Conservation (phyloP, 2,888 invertebrate genomes). For the Halocaridina rubra region DNA sequence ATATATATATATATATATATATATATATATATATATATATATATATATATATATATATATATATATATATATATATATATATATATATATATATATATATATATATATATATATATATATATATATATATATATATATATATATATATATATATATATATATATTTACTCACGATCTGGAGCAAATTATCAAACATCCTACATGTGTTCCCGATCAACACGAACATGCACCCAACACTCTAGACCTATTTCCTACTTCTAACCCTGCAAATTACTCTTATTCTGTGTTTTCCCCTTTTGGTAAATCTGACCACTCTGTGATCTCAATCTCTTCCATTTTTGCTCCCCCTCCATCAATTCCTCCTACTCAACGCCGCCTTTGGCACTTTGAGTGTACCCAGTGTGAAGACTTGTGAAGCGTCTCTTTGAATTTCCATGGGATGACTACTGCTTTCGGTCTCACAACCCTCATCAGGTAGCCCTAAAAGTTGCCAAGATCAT, state of each 20-base stretch:
- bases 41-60: conserved; percentile 22
- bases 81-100: background rate
- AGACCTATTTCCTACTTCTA: background rate
- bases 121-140: conserved; percentile 9
- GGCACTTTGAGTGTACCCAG: too few species aligned
- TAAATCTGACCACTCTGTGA: background rate
- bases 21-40: conserved; percentile 6
- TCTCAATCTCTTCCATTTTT: too few species aligned
- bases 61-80: conserved; percentile 3
- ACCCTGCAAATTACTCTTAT: background rate
- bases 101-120: conserved; percentile 9
- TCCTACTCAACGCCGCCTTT: too few species aligned
- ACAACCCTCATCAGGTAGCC: too few species aligned
- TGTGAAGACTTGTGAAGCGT: too few species aligned
- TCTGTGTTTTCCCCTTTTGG: background rate
- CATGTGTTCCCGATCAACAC: background rate
- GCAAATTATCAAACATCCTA: background rate
- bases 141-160: background rate
- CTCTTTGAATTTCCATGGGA: too few species aligned
- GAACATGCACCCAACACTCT: background rate
- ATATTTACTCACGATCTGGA: background rate
- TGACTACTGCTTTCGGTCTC: too few species aligned
- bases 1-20: conserved; percentile 27
- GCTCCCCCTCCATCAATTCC: too few species aligned
- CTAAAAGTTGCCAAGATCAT: too few species aligned